phyloP scores from a whole-genome alignment of 2,888 invertebrate genomes.

The Dryadula phaetusa region DNA sequence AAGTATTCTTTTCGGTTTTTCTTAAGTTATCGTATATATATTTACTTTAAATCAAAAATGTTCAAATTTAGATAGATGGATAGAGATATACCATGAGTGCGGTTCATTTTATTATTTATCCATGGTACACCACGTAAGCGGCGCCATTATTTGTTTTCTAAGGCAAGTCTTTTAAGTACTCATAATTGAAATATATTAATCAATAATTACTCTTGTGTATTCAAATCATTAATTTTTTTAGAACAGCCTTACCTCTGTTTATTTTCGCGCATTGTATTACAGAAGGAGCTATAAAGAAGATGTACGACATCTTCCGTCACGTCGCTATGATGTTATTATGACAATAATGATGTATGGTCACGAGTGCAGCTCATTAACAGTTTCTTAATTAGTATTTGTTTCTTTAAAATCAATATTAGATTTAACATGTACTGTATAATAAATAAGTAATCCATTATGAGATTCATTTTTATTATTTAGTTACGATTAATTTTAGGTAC shows the following conservation, averaged over 20 bases:
- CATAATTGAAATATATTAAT: no score
- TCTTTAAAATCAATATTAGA: constrained; percentile 29
- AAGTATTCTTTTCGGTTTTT: no score
- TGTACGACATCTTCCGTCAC: constrained; percentile 42
- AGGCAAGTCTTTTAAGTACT: no score
- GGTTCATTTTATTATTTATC: no score
- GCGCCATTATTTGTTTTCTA: no score
- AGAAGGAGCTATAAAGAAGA: constrained; percentile 35
- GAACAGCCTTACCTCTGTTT: constrained; percentile 36
- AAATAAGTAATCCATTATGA: neutral
- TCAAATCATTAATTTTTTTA: constrained; percentile 16
- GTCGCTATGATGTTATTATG: constrained; percentile 32
- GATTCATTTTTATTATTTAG: neutral
- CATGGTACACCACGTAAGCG: no score
- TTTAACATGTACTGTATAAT: neutral
- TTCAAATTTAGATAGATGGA: no score
- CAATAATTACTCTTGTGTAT: neutral
- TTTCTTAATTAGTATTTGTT: constrained; percentile 32
- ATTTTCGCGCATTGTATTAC: constrained; percentile 40
- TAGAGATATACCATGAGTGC: no score
- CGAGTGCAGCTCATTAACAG: constrained; percentile 40
- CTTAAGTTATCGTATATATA: no score
- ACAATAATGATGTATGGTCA: constrained; percentile 39
- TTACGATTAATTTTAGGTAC: no score
- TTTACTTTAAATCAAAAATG: no score